Conservation (phyloP, 2,888 invertebrate genomes). For the Melanostoma mellinum region DNA sequence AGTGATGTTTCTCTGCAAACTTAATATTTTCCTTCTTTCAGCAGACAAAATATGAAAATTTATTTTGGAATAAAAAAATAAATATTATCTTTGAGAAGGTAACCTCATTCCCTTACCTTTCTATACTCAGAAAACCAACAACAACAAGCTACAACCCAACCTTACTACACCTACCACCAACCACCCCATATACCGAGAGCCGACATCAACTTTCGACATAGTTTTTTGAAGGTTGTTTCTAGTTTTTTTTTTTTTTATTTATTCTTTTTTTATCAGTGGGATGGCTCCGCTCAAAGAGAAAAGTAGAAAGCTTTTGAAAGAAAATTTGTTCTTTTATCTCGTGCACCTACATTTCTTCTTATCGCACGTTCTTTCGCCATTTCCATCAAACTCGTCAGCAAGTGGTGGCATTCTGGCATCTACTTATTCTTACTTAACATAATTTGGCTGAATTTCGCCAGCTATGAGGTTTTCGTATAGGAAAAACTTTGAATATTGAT, state of each 20-base stretch:
- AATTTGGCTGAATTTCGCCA: background rate
- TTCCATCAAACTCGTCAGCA: conserved; percentile 13
- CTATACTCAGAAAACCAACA: no score
- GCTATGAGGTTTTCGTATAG: no score
- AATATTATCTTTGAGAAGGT: background rate
- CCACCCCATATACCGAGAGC: background rate
- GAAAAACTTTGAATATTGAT: no score
- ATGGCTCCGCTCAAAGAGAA: background rate
- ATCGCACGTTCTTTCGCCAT: conserved; percentile 12
- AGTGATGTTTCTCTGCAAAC: conserved; percentile 30
- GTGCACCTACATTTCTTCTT: conserved; percentile 15
- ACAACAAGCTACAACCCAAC: no score
- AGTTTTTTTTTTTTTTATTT: background rate
- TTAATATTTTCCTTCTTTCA: conserved; percentile 36
- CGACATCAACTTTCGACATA: conserved; percentile 14
- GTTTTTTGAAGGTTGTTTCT: conserved; percentile 15
- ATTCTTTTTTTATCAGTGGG: background rate
- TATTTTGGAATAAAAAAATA: conserved; percentile 18
- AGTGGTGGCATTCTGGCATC: background rate
- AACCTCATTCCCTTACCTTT: no score
- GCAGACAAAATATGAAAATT: conserved; percentile 50
- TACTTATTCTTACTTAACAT: background rate
- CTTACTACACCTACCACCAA: no score
- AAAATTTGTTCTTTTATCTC: conserved; percentile 20
- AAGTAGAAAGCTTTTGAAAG: background rate